A percentile compares a stretch with the other conserved stretches of the same genome.
phyloP scores from a whole-genome alignment of 2,113 vertebrate species.

The Odontesthes bonariensis region DNA sequence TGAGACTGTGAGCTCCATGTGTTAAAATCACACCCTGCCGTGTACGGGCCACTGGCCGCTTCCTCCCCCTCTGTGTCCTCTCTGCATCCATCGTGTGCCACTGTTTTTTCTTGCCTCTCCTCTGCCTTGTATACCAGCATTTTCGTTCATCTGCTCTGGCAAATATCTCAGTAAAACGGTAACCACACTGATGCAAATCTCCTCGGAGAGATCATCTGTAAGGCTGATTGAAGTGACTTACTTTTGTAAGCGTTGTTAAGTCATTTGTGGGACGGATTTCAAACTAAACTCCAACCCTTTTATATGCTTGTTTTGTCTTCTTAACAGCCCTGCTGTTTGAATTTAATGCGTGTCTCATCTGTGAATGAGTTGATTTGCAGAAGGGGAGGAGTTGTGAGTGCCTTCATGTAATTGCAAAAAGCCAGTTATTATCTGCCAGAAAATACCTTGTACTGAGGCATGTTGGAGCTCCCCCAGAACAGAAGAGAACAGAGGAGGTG shows the following conservation, averaged over 20 bases:
- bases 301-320: constrained; percentile 52
- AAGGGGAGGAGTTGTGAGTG: constrained; percentile 36
- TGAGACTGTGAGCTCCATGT: constrained; percentile 69
- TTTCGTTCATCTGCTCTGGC: constrained; percentile 2
- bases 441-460: constrained; percentile 47
- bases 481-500: constrained; percentile 32
- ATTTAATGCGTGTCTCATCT: constrained; percentile 56
- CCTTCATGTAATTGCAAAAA: constrained; percentile 54
- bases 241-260: background rate
- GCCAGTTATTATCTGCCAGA: constrained; percentile 47
- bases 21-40: constrained; percentile 70
- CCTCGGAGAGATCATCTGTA: constrained; percentile 24
- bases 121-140: background rate
- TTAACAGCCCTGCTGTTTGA: constrained; percentile 47
- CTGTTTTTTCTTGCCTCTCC: constrained; percentile 18
- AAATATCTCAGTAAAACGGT: constrained; percentile 5
- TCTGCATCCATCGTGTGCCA: constrained; percentile 23
- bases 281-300: constrained; percentile 30
- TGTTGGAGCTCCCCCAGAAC: constrained; percentile 51
- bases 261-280: constrained; percentile 36
- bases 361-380: constrained; percentile 62
- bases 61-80: constrained; percentile 41
- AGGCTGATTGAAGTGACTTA: constrained; percentile 22
- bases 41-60: constrained; percentile 41
- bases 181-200: constrained; percentile 6